Evolutionary conservation across 2,888 invertebrate species (phyloP).

Genomic region (Hyposoter didymator): DNA sequence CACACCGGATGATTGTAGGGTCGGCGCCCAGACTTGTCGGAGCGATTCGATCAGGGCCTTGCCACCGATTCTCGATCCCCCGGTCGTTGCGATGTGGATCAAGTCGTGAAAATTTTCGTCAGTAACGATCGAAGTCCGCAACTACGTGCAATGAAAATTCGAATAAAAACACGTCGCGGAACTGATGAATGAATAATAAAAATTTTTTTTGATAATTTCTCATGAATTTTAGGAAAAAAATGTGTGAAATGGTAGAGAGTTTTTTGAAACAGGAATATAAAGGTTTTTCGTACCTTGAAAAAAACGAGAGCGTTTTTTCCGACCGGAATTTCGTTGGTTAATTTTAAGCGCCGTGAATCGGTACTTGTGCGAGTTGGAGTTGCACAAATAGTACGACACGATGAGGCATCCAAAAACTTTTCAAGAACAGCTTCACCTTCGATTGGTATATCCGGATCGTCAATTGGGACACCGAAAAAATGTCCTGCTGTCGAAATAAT

Average conservation of each 20-base stretch:
- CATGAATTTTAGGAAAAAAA: background rate
- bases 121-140: slow-evolving; percentile 75
- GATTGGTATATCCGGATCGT: slow-evolving; percentile 64
- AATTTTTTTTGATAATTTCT: background rate
- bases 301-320: slow-evolving; percentile 80
- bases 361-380: slow-evolving; percentile 67
- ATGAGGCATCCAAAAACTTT: slow-evolving; percentile 78
- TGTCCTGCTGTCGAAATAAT: slow-evolving; percentile 80
- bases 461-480: slow-evolving; percentile 75
- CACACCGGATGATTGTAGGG: slow-evolving; percentile 76
- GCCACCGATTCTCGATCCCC: slow-evolving; percentile 74
- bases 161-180: background rate
- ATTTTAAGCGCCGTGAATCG: slow-evolving; percentile 69
- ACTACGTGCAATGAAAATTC: slow-evolving; percentile 61
- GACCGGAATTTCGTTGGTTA: slow-evolving; percentile 75
- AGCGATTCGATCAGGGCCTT: slow-evolving; percentile 78
- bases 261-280: background rate
- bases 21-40: slow-evolving; percentile 82
- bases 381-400: slow-evolving; percentile 78
- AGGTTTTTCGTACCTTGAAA: slow-evolving; percentile 78
- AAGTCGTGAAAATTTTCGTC: slow-evolving; percentile 81
- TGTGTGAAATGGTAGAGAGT: background rate
- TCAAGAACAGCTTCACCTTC: slow-evolving; percentile 75
- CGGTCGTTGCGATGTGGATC: slow-evolving; percentile 80
- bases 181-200: background rate